Evolutionary conservation across 2,888 invertebrate genomes (phyloP).

Genomic region (Drepana falcataria): DNA sequence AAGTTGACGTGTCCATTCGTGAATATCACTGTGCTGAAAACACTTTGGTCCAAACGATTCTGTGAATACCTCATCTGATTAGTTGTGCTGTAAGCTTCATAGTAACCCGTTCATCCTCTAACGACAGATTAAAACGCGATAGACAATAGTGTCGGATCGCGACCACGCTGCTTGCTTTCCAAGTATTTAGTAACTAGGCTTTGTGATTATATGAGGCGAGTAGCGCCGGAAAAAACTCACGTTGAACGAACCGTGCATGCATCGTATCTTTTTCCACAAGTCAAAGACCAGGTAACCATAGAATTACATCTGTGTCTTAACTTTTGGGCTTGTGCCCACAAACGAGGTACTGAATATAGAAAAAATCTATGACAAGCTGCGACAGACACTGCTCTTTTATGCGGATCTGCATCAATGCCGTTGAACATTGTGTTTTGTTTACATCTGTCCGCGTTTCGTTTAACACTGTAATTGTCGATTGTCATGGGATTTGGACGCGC

Average conservation of each 20-base stretch:
- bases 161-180: conserved; percentile 23
- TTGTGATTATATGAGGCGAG: conserved; percentile 46
- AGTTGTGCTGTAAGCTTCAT: conserved; percentile 29
- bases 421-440: conserved; percentile 60
- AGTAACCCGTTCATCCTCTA: conserved; percentile 32
- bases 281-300: neutral
- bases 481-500: conserved; percentile 74
- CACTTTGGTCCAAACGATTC: conserved; percentile 18
- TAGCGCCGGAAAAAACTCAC: conserved; percentile 48
- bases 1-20: neutral
- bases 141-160: conserved; percentile 21
- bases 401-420: conserved; percentile 28
- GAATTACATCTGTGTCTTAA: neutral
- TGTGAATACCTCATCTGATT: conserved; percentile 26
- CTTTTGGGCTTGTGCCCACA: neutral
- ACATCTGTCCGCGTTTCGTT: conserved; percentile 70
- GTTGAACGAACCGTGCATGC: conserved; percentile 35
- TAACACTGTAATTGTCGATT: conserved; percentile 59
- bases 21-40: neutral
- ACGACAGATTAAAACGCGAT: conserved; percentile 34
- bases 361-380: conserved; percentile 12
- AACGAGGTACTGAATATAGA: neutral
- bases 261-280: neutral
- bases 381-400: conserved; percentile 35
- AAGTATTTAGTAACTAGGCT: conserved; percentile 33